phyloP scores from a whole-genome alignment of 2,888 invertebrate species.

The Ashinkailepas kermadecensis region DNA sequence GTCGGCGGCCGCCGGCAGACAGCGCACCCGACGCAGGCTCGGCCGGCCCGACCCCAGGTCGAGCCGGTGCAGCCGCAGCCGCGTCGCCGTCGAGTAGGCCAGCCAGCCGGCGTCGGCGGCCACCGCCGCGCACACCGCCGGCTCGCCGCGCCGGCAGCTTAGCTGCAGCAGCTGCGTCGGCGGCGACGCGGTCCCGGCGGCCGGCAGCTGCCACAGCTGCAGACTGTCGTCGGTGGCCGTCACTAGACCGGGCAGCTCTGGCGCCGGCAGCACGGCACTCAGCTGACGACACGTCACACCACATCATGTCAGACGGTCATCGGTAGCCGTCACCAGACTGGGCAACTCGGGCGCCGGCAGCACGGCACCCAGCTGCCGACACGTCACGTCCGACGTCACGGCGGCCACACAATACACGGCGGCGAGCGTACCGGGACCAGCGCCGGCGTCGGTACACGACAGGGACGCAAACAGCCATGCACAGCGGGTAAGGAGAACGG shows the following conservation, averaged over 20 bases:
- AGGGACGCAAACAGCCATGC: too few species aligned
- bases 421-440: too few species aligned
- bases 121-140: not conserved
- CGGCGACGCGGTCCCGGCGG: not conserved
- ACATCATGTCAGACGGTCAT: too few species aligned
- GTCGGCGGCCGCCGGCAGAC: not conserved
- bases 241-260: not conserved
- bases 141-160: not conserved
- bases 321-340: not conserved
- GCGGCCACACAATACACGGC: too few species aligned
- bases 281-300: not conserved
- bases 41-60: not conserved
- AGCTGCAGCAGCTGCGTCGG: not conserved
- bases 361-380: slow-evolving; percentile 1
- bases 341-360: slow-evolving; percentile 6
- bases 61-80: slow-evolving; percentile 18
- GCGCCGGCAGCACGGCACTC: slow-evolving; percentile 14
- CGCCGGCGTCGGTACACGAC: too few species aligned
- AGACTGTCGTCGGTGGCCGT: not conserved
- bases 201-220: slow-evolving; percentile 18
- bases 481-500: too few species aligned
- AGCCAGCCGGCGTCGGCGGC: slow-evolving; percentile 3
- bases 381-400: too few species aligned
- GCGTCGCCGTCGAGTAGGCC: not conserved
- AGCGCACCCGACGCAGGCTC: not conserved